Conservation (phyloP, 2,113 vertebrate species). For the Alces alces region DNA sequence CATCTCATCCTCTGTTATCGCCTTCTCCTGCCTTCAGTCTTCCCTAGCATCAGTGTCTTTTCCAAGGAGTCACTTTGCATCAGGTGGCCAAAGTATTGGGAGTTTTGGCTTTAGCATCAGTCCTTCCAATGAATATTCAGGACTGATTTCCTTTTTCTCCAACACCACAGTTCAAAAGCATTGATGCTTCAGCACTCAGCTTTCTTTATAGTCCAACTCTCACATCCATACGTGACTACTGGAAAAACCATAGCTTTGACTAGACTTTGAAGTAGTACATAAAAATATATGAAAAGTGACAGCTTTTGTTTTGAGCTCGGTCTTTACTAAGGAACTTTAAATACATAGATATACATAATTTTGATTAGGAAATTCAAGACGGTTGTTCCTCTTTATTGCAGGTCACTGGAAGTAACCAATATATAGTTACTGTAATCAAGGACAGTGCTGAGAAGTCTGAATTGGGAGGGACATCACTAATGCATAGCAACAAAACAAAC, state of each 20-base stretch:
- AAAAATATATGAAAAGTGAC: background rate
- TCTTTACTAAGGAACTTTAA: background rate
- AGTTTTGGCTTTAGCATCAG: background rate
- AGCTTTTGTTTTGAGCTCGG: background rate
- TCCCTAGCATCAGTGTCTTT: background rate
- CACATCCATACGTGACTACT: background rate
- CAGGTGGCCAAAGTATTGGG: background rate
- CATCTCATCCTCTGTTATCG: background rate
- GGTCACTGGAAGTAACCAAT: background rate
- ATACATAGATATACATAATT: background rate
- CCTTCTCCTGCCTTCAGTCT: background rate
- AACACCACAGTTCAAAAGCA: background rate
- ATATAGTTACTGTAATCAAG: background rate
- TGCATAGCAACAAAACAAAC: background rate
- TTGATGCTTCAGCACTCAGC: background rate
- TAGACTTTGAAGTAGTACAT: slow-evolving; percentile 36
- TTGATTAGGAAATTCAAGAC: background rate
- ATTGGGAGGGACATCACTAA: background rate
- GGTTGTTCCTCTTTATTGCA: background rate
- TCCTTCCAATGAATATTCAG: background rate
- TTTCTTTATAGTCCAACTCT: background rate
- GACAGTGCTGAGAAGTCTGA: background rate
- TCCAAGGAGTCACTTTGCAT: background rate
- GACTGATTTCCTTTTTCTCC: background rate
- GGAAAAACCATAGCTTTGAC: background rate